These are phyloP conservation scores for Kryptolebias ocellatus DNA, from an alignment of 2,797 vertebrate species.

Conservation along the genomic window DNA sequence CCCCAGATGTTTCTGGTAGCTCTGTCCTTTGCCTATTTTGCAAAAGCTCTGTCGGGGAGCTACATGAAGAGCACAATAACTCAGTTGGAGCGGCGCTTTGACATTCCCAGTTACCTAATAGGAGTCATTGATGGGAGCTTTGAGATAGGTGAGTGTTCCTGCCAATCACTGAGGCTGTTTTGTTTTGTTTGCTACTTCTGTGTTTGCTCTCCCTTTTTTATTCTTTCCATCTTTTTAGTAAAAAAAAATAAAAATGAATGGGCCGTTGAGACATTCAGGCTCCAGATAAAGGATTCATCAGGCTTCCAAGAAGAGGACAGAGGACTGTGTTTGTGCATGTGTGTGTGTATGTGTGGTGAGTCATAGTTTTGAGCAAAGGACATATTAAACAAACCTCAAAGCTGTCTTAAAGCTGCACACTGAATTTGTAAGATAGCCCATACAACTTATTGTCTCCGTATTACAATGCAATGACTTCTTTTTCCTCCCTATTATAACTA, in stretches of 20 bases:
- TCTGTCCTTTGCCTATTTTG: conserved; percentile 85
- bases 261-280: conserved; percentile 58
- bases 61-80: conserved; percentile 92
- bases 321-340: conserved; percentile 25
- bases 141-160: conserved; percentile 87
- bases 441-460: conserved; percentile 9
- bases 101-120: conserved; percentile 85
- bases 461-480: conserved; percentile 7
- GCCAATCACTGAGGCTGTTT: conserved; percentile 51
- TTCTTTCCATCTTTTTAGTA: conserved; percentile 35
- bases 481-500: not conserved
- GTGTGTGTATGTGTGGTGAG: conserved; percentile 35
- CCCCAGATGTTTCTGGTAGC: conserved; percentile 86
- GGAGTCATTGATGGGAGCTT: conserved; percentile 91
- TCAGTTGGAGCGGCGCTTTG: conserved; percentile 92
- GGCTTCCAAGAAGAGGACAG: conserved; percentile 40
- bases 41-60: conserved; percentile 82
- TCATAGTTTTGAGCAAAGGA: conserved; percentile 60
- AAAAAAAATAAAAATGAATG: conserved; percentile 59
- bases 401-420: not conserved
- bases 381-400: conserved; percentile 19
- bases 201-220: conserved; percentile 30
- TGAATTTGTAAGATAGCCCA: conserved; percentile 22
- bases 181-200: conserved; percentile 39
- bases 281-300: conserved; percentile 65